Base-by-base conservation (phyloP, 2,888 invertebrate species). In the Rhagium mordax region DNA sequence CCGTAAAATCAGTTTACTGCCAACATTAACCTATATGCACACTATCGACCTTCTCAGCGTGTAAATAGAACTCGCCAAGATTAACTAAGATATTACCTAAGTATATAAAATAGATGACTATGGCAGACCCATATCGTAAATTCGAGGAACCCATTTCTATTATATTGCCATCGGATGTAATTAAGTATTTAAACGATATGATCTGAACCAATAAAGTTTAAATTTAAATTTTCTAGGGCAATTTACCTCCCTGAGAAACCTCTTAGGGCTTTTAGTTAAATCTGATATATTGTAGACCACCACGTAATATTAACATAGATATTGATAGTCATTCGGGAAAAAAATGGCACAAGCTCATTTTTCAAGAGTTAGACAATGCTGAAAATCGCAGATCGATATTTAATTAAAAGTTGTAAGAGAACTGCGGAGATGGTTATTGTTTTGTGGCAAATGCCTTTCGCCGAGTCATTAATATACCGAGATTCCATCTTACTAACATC, bases 171-270 rank as follows among this genome's bases (percentile, higher is more conserved):
- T 81, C 82, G 78, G 83, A 80, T 79, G 83, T 83, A 85, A 86
- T 86, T 86, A 86, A 84, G 83, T 81, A 82, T 83, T 84, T 82
- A 82, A 78, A 77, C 77, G 86, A 86, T 86, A 85, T 81, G 78
- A 86, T 86, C 85, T 82, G 70, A 62, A 77, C 80, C 79, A 79
- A 80, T 79, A 81, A 83, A 80, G 82, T 81, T 82, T 80, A 80
- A 83, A 85, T 84, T 85, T 82, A 79, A 83, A 84, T 82, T 84
- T 84, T 83, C 83, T 70, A 67, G 77, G 80, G 82, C 80, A 79
- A 83, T 84, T 84, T 84, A 83, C 83, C 82, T 83, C 82, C 83
- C 82, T 74, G 71, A 55, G 67, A 49, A 72, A 55, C 66, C 73
- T 72, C 74, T 74, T 64, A 71, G 72, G 76, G 69, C 76, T 71